Evolutionary conservation across 2,797 vertebrate genomes (phyloP).

Genomic region (Spinus pinus): DNA sequence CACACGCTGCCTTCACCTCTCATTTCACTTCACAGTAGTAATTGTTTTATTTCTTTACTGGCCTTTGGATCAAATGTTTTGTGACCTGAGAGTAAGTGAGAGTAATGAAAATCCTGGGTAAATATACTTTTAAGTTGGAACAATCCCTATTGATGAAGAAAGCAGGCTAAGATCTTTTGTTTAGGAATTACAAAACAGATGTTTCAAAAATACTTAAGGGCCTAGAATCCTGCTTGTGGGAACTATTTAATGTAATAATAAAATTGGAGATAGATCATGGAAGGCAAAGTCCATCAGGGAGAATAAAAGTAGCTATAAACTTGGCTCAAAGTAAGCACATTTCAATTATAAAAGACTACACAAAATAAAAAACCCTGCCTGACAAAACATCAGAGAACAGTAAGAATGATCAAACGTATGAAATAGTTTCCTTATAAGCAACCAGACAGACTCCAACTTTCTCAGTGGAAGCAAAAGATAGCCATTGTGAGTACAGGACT

Average conservation of each 20-base stretch:
- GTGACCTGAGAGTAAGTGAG: not conserved
- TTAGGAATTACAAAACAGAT: not conserved
- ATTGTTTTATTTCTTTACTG: not conserved
- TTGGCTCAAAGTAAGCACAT: not conserved
- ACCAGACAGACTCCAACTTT: not conserved
- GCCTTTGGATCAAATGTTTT: not conserved
- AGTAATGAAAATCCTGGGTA: not conserved
- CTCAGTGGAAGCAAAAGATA: not conserved
- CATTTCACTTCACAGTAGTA: not conserved
- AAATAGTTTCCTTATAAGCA: not conserved
- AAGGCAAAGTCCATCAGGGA: not conserved
- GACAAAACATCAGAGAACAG: not conserved
- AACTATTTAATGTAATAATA: not conserved
- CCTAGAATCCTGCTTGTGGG: not conserved
- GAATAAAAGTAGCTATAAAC: not conserved
- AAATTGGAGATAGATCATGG: not conserved
- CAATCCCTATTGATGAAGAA: not conserved
- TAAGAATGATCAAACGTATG: not conserved
- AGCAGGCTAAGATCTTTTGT: not conserved
- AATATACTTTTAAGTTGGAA: not conserved
- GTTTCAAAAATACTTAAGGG: not conserved
- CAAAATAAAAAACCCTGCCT: not conserved
- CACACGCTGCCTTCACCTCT: accelerated
- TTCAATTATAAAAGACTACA: not conserved
- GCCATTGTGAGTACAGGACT: not conserved